phyloP scores from a whole-genome alignment of 2,797 vertebrate species.

The Pangasius krempfi region DNA sequence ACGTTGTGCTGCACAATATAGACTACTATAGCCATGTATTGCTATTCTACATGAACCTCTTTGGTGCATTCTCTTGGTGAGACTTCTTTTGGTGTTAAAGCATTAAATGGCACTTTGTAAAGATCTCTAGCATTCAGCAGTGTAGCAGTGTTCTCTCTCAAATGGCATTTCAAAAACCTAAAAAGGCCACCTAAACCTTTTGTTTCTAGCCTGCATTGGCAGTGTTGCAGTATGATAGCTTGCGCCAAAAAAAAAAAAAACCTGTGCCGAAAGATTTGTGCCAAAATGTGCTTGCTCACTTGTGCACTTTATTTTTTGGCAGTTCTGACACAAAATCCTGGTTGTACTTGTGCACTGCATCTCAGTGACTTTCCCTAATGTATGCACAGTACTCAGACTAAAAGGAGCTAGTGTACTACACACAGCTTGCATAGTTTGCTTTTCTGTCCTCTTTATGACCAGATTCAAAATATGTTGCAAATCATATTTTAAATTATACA shows the following conservation, averaged over 20 bases:
- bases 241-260: not conserved
- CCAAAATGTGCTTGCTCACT: conserved; percentile 2
- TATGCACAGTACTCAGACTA: not conserved
- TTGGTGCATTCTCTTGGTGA: not conserved
- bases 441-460: not conserved
- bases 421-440: not conserved
- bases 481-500: not conserved
- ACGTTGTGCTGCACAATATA: not conserved
- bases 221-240: not conserved
- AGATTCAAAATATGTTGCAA: not conserved
- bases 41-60: not conserved
- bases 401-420: not conserved
- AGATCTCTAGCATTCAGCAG: not conserved
- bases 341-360: not conserved
- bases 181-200: not conserved
- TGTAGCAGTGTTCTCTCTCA: not conserved
- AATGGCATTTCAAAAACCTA: conserved; percentile 1
- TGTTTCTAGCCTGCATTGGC: not conserved
- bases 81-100: not conserved
- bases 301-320: not conserved
- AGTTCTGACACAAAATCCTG: conserved; percentile 5
- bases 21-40: not conserved
- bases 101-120: not conserved
- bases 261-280: not conserved
- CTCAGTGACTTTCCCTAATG: not conserved